Conservation (phyloP, 2,113 vertebrate genomes). For the Setophaga kirtlandii region DNA sequence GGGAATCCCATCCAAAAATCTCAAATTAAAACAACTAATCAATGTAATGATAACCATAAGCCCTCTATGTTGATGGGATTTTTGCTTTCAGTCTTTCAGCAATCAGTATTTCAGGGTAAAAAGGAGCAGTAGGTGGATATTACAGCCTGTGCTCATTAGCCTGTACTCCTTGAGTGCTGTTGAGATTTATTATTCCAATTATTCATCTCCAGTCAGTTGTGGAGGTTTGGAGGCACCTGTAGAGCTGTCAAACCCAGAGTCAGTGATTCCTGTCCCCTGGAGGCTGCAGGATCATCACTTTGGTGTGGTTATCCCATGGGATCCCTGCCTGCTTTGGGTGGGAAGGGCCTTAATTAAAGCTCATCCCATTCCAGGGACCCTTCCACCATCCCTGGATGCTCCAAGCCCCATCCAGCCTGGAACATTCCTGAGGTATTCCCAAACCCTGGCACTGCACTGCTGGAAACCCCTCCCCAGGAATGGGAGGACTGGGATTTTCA, state of each 20-base stretch:
- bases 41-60: conserved; percentile 60
- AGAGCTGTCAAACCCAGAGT: background rate
- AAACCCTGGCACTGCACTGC: background rate
- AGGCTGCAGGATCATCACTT: background rate
- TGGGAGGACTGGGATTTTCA: background rate
- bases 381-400: background rate
- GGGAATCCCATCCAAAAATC: conserved; percentile 37
- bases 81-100: conserved; percentile 22
- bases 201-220: background rate
- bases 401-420: background rate
- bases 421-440: background rate
- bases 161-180: background rate
- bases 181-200: background rate
- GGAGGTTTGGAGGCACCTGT: background rate
- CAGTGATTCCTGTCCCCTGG: background rate
- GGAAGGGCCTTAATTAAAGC: background rate
- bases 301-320: background rate
- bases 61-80: background rate
- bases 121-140: background rate
- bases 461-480: background rate
- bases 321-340: background rate
- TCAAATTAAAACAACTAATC: conserved; percentile 69
- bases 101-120: conserved; percentile 5
- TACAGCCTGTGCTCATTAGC: background rate
- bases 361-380: background rate